A percentile compares a stretch with the other conserved stretches of the same genome.
Conservation (phyloP, 2,113 vertebrate genomes). For the Prionailurus viverrinus region DNA sequence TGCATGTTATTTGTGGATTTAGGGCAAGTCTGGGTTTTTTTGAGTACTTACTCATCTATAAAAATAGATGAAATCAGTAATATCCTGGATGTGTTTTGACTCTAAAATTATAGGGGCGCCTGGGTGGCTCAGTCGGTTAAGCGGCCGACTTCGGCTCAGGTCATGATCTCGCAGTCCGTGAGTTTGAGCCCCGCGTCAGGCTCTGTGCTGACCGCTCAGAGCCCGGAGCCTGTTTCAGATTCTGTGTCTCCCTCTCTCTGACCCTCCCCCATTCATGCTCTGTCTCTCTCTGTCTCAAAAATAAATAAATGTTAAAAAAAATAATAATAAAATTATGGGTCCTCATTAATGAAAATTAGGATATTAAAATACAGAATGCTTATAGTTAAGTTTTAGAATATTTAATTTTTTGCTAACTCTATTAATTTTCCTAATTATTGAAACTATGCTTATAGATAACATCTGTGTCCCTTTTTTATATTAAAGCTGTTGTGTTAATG, state of each 20-base stretch:
- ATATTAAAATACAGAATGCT: background rate
- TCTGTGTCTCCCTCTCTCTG: too few relatives aligned
- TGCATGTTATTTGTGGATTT: background rate
- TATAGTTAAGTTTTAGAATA: background rate
- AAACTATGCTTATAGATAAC: background rate
- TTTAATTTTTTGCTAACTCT: background rate
- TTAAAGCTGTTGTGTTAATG: background rate
- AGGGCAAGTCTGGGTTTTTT: background rate
- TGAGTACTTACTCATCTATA: background rate
- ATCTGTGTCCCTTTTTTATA: background rate
- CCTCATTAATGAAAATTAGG: background rate
- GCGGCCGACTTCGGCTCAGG: rapidly evolving
- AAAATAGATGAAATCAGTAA: background rate
- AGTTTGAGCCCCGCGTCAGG: rapidly evolving
- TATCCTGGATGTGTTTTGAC: background rate
- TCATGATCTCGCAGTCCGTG: too few relatives aligned
- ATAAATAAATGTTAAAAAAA: too few relatives aligned
- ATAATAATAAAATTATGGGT: background rate
- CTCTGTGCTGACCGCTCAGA: too few relatives aligned
- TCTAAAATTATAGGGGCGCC: background rate
- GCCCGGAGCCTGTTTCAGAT: too few relatives aligned
- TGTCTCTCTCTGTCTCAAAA: too few relatives aligned
- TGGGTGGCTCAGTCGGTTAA: too few relatives aligned
- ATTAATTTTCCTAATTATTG: background rate
- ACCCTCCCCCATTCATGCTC: too few relatives aligned